Percentiles rank a stretch among this genome's conserved stretches.
These are phyloP conservation scores for Adelosebastes latens DNA, from an alignment of 2,797 vertebrate genomes.

Conservation along the genomic window DNA sequence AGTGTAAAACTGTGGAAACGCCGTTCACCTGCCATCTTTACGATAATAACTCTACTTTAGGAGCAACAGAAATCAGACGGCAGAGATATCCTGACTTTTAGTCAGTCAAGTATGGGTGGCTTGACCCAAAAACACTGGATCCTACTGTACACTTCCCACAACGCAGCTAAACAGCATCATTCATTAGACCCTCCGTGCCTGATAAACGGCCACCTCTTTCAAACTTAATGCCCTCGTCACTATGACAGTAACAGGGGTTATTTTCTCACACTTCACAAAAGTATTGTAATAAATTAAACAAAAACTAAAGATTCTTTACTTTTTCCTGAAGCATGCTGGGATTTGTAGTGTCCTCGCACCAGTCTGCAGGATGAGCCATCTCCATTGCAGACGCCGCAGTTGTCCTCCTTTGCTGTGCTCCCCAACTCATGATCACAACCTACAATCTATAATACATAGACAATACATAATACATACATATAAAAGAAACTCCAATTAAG, in stretches of 20 bases:
- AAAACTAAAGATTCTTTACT: constrained; percentile 79
- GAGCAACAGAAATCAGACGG: no score
- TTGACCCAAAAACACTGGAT: background rate
- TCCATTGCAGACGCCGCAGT: constrained; percentile 95
- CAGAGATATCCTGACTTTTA: background rate
- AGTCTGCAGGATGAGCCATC: constrained; percentile 95
- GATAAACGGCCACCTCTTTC: background rate
- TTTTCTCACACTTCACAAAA: background rate
- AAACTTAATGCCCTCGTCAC: background rate
- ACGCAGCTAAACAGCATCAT: background rate
- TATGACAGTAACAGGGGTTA: background rate
- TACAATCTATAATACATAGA: constrained; percentile 85
- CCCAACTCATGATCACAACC: constrained; percentile 96
- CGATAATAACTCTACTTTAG: no score
- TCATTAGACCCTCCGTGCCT: background rate
- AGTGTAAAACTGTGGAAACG: no score
- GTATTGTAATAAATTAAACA: background rate
- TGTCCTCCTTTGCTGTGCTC: constrained; percentile 94
- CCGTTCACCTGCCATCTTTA: no score
- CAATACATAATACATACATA: background rate
- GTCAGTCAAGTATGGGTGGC: background rate
- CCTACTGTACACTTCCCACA: background rate
- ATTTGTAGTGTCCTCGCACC: constrained; percentile 95
- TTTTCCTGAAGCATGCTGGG: constrained; percentile 92
- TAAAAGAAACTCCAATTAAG: background rate